Evolutionary conservation across 2,113 vertebrate genomes (phyloP).

Genomic region (Hippocampus abdominalis): DNA sequence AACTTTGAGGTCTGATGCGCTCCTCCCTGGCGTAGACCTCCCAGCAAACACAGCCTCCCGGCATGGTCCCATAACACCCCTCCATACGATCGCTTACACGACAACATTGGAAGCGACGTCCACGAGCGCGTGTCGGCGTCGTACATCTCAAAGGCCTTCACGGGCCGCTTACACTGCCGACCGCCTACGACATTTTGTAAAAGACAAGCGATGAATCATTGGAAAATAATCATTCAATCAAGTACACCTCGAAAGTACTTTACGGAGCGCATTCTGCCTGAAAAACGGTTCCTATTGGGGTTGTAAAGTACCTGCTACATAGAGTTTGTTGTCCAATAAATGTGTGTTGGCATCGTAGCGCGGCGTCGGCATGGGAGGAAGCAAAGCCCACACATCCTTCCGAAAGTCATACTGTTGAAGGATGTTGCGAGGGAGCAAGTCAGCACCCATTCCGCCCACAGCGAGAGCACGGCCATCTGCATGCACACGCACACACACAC

Average conservation of each 20-base stretch:
- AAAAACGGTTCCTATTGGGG: neutral
- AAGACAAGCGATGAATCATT: neutral
- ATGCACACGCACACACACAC: constrained; percentile 7
- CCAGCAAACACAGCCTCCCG: constrained; percentile 84
- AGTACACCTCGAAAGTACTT: too few relatives aligned
- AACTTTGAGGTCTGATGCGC: constrained; percentile 94
- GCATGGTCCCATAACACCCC: constrained; percentile 81
- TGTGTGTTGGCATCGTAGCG: constrained; percentile 86
- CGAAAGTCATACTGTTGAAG: constrained; percentile 94
- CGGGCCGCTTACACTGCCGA: constrained; percentile 86
- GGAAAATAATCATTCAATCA: too few relatives aligned
- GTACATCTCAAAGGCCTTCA: constrained; percentile 90
- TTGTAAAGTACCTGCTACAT: constrained; percentile 79
- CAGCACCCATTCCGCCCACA: constrained; percentile 89
- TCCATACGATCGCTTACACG: constrained; percentile 90
- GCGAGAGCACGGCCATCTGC: constrained; percentile 87
- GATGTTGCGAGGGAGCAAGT: constrained; percentile 86
- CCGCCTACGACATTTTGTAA: constrained; percentile 73
- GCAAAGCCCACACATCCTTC: constrained; percentile 92
- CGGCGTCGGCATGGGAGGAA: constrained; percentile 90
- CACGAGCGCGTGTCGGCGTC: constrained; percentile 86
- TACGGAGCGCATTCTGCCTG: neutral
- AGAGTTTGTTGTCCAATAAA: constrained; percentile 87
- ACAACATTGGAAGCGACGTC: constrained; percentile 84
- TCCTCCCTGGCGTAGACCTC: constrained; percentile 88